phyloP scores from a whole-genome alignment of 2,888 invertebrate genomes.

The Sipha maydis region DNA sequence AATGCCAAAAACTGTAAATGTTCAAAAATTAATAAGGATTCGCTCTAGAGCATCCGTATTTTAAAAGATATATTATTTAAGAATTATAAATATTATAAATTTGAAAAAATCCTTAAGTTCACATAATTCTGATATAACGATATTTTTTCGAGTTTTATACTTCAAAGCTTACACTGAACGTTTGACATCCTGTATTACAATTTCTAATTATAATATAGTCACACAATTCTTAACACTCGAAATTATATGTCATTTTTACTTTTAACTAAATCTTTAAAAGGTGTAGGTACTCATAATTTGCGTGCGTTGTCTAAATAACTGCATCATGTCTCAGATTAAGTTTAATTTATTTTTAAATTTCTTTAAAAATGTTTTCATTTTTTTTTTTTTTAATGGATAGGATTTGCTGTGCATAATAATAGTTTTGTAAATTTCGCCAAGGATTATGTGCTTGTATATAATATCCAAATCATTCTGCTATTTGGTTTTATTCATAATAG shows the following conservation, averaged over 20 bases:
- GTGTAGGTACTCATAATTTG: background rate
- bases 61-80: no score
- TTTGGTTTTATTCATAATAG: background rate
- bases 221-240: background rate
- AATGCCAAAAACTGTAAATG: background rate
- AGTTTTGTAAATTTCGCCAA: no score
- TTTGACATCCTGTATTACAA: background rate
- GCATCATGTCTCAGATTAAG: no score
- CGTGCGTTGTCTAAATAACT: no score
- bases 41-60: no score
- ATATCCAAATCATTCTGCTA: background rate
- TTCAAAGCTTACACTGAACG: background rate
- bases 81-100: background rate
- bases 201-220: background rate
- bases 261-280: background rate
- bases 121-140: background rate
- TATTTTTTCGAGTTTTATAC: background rate
- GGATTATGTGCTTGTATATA: no score
- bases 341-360: no score
- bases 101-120: background rate
- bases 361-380: no score
- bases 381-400: no score
- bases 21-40: no score
- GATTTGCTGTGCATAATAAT: no score
- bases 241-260: background rate